Evolutionary conservation across 2,113 vertebrate species (phyloP).

Genomic region (Zosterops hypoxanthus): DNA sequence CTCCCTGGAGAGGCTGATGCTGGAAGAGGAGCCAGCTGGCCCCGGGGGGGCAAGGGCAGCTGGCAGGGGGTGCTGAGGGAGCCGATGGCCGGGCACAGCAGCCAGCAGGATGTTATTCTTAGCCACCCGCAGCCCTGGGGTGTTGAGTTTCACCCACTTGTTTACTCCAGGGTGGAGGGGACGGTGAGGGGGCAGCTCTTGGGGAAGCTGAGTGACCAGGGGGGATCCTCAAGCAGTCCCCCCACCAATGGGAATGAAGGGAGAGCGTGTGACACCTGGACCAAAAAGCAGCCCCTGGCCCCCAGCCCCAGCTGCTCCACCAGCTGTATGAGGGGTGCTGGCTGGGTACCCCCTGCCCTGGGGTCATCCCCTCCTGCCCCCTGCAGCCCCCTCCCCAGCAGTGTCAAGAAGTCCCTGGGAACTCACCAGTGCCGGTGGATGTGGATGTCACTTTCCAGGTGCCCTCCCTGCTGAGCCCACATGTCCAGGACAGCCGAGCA

Average conservation of each 20-base stretch:
- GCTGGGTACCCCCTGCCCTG: background rate
- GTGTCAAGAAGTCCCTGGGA: background rate
- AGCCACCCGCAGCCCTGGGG: background rate
- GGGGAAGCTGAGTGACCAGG: background rate
- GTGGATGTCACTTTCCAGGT: background rate
- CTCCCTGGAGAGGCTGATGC: background rate
- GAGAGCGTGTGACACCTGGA: background rate
- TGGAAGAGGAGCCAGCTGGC: background rate
- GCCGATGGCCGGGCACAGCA: background rate
- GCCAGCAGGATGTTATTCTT: conserved; percentile 59
- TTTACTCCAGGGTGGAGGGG: conserved; percentile 37
- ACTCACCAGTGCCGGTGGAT: background rate
- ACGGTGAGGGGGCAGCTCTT: background rate
- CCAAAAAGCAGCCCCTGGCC: background rate
- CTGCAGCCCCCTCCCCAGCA: background rate
- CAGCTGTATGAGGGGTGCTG: background rate
- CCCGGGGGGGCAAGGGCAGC: background rate
- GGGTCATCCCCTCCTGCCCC: background rate
- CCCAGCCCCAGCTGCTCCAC: background rate
- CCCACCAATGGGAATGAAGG: background rate
- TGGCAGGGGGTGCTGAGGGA: background rate
- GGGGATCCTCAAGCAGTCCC: background rate
- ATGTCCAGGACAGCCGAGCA: background rate
- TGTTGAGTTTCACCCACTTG: conserved; percentile 72
- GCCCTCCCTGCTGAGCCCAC: background rate